These are phyloP conservation scores for Drosophila leonis DNA, from an alignment of 2,888 invertebrate species.

Conservation along the genomic window DNA sequence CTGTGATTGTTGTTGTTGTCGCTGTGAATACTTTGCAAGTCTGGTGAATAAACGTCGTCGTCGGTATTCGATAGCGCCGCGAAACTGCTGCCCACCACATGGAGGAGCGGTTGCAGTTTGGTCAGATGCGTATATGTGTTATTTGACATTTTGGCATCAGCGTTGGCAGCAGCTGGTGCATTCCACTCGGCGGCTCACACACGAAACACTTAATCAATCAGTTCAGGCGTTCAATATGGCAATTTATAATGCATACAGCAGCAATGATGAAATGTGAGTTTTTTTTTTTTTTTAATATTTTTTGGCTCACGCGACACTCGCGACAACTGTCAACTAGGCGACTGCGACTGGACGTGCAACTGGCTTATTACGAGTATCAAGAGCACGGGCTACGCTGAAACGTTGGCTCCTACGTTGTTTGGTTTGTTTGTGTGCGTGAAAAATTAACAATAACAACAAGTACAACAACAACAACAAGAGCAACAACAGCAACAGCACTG, in stretches of 20 bases:
- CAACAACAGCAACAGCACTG: slow-evolving; percentile 13
- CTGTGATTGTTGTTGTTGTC: slow-evolving; percentile 35
- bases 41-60: slow-evolving; percentile 37
- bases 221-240: slow-evolving; percentile 30
- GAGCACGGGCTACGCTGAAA: slow-evolving; percentile 19
- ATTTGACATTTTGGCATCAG: slow-evolving; percentile 68
- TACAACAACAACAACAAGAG: slow-evolving; percentile 1
- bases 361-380: slow-evolving; percentile 47
- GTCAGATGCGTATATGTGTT: slow-evolving; percentile 61
- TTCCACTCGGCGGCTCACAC: slow-evolving; percentile 13
- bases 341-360: slow-evolving; percentile 49
- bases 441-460: slow-evolving; percentile 37
- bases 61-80: slow-evolving; percentile 59
- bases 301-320: slow-evolving; percentile 32
- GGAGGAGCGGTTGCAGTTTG: slow-evolving; percentile 69
- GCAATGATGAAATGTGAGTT: slow-evolving; percentile 37
- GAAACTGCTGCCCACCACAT: slow-evolving; percentile 49
- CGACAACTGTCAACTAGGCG: slow-evolving; percentile 52
- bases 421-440: slow-evolving; percentile 44
- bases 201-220: slow-evolving; percentile 44
- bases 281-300: not conserved
- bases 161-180: slow-evolving; percentile 41
- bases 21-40: slow-evolving; percentile 12
- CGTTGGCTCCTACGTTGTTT: slow-evolving; percentile 27
- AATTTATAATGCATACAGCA: slow-evolving; percentile 27